phyloP scores from a whole-genome alignment of 2,113 vertebrate species.

The Salvelinus namaycush region DNA sequence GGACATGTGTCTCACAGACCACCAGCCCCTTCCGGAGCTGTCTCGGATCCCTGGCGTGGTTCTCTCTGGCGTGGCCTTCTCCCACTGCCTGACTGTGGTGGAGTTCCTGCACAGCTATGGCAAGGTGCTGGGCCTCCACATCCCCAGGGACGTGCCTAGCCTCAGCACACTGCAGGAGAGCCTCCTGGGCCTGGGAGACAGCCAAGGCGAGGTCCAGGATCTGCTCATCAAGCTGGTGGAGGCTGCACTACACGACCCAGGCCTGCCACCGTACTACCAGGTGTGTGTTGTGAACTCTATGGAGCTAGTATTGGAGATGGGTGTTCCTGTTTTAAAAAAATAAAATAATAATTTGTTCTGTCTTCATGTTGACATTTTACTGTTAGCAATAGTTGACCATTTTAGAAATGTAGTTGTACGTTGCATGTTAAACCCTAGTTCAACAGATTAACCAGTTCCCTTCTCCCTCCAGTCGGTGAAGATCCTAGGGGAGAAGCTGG shows the following conservation, averaged over 20 bases:
- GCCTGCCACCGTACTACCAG: conserved; percentile 87
- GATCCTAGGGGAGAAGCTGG: conserved; percentile 92
- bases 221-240: conserved; percentile 85
- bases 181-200: conserved; percentile 83
- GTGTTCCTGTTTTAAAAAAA: not conserved
- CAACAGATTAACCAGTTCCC: no score
- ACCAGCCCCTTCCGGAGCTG: conserved; percentile 87
- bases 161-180: conserved; percentile 88
- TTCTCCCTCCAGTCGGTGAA: conserved; percentile 83
- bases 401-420: no score
- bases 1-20: conserved; percentile 95
- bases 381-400: no score
- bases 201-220: conserved; percentile 84
- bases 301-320: not conserved
- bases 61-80: conserved; percentile 85
- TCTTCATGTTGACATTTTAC: not conserved
- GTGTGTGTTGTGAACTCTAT: conserved; percentile 54
- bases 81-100: conserved; percentile 85
- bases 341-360: not conserved
- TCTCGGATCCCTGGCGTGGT: conserved; percentile 85
- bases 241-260: conserved; percentile 85
- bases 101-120: conserved; percentile 94
- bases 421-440: no score
- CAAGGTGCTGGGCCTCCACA: conserved; percentile 86
- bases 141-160: conserved; percentile 85